Evolutionary conservation across 2,888 invertebrate species (phyloP).

Genomic region (Caradrina kadenii): DNA sequence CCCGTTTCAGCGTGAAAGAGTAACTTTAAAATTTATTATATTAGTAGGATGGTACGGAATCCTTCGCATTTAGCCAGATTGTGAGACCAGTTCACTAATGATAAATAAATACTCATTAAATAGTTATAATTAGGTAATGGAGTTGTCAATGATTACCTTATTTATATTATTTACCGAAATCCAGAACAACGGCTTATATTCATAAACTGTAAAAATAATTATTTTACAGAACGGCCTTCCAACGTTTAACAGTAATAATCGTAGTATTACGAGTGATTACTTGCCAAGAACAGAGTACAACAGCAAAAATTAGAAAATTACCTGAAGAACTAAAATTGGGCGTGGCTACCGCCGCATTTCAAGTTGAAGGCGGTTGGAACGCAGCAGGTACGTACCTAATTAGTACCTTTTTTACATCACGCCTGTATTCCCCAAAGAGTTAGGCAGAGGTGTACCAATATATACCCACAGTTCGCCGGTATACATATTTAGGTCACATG

Average conservation of each 20-base stretch:
- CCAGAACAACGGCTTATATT: neutral
- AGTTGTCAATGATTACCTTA: neutral
- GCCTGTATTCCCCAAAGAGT: too few species aligned
- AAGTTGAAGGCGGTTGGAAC: constrained; percentile 80
- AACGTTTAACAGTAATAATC: constrained; percentile 10
- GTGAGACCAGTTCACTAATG: constrained; percentile 6
- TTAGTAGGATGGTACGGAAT: too few species aligned
- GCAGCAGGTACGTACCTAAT: constrained; percentile 66
- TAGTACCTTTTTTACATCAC: too few species aligned
- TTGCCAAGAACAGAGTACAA: neutral
- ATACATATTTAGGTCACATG: too few species aligned
- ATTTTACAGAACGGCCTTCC: constrained; percentile 10
- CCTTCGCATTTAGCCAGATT: too few species aligned
- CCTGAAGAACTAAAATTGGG: constrained; percentile 74
- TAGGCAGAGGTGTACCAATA: too few species aligned
- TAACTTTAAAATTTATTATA: too few species aligned
- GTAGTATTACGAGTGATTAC: constrained; percentile 10
- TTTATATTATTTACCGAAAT: neutral
- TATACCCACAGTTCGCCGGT: too few species aligned
- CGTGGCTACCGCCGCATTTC: constrained; percentile 77
- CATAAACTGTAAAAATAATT: neutral
- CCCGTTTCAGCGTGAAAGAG: too few species aligned
- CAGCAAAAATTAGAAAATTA: constrained; percentile 68
- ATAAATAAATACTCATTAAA: constrained; percentile 6
- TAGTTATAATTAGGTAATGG: neutral